phyloP scores from a whole-genome alignment of 2,113 vertebrate species.

The Ceyx melanurus region DNA sequence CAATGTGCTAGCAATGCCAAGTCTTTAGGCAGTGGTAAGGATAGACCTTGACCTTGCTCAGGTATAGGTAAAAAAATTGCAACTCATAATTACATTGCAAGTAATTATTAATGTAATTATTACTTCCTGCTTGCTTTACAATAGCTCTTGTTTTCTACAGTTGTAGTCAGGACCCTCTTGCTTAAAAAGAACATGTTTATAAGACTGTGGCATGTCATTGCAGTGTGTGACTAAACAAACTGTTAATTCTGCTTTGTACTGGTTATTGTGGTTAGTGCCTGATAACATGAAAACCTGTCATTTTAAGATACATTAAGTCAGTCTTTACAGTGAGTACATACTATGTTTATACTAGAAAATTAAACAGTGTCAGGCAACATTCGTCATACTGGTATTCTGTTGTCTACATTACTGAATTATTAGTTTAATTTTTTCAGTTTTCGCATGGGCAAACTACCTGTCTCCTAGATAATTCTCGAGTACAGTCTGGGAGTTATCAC shows the following conservation, averaged over 20 bases:
- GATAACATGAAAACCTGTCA: not conserved
- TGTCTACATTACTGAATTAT: not conserved
- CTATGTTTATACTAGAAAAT: not conserved
- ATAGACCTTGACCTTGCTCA: not conserved
- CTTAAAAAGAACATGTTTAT: not conserved
- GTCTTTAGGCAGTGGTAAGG: not conserved
- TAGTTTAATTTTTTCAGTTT: not conserved
- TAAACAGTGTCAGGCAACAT: not conserved
- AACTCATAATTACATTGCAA: not conserved
- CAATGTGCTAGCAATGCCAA: not conserved
- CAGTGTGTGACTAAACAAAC: not conserved
- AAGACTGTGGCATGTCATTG: not conserved
- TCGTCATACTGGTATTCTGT: accelerated
- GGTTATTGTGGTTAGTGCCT: not conserved
- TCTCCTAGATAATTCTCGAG: not conserved
- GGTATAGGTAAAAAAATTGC: not conserved
- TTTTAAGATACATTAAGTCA: not conserved
- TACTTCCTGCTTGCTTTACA: not conserved
- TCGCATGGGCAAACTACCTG: not conserved
- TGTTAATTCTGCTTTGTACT: not conserved
- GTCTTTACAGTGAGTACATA: not conserved
- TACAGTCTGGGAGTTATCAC: not conserved
- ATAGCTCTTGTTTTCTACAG: not conserved
- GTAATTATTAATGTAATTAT: not conserved
- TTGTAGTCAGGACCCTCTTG: not conserved